Conservation (phyloP, 2,888 invertebrate species). For the Cremastinae sp. region DNA sequence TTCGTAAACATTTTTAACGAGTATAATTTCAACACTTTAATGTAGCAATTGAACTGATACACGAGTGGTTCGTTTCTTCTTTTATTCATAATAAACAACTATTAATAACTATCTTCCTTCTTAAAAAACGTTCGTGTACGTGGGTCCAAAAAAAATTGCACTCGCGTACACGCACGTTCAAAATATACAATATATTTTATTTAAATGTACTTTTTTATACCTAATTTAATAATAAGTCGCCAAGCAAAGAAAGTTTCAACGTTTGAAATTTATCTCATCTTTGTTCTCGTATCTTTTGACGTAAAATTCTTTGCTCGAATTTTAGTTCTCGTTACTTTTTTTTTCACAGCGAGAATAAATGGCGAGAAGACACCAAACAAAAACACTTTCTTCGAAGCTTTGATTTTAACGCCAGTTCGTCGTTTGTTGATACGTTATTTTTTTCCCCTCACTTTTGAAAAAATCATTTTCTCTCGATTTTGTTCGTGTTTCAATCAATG, state of each 20-base stretch:
- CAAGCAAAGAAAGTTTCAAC: slow-evolving; percentile 71
- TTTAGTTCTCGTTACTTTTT: neutral
- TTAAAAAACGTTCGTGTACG: slow-evolving; percentile 71
- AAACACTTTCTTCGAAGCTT: slow-evolving; percentile 41
- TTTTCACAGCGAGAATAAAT: slow-evolving; percentile 22
- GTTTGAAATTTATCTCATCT: slow-evolving; percentile 28
- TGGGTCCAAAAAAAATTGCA: slow-evolving; percentile 41
- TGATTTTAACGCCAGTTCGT: slow-evolving; percentile 48
- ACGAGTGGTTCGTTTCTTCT: slow-evolving; percentile 75
- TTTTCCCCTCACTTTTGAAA: slow-evolving; percentile 22
- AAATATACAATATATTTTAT: slow-evolving; percentile 64
- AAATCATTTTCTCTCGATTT: slow-evolving; percentile 10
- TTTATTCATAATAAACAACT: slow-evolving; percentile 77
- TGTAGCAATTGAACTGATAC: slow-evolving; percentile 77
- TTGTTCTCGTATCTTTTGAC: slow-evolving; percentile 38
- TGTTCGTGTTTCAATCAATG: slow-evolving; percentile 1
- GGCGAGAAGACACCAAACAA: slow-evolving; percentile 14
- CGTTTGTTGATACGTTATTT: slow-evolving; percentile 2
- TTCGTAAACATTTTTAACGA: slow-evolving; percentile 71
- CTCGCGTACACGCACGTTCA: slow-evolving; percentile 58
- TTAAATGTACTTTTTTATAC: slow-evolving; percentile 53
- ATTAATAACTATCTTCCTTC: slow-evolving; percentile 73
- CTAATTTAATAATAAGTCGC: slow-evolving; percentile 70
- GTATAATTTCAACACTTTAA: slow-evolving; percentile 79
- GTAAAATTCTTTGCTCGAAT: slow-evolving; percentile 25